Evolutionary conservation across 1,140 invertebrate genomes (phyloP).

Genomic region (Drosophila grimshawi): DNA sequence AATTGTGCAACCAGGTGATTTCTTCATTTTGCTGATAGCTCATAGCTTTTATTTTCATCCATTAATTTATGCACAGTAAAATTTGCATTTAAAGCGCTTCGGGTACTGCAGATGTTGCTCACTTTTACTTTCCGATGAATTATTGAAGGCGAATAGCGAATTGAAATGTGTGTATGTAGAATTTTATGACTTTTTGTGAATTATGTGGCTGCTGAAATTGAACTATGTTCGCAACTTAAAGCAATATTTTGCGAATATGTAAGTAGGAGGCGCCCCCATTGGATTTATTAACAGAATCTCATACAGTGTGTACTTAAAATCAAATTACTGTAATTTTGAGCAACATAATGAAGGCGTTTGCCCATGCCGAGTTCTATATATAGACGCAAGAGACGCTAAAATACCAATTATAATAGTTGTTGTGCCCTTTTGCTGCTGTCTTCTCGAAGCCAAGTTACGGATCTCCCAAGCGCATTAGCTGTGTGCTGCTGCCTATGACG

Average conservation of each 20-base stretch:
- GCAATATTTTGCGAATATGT: conserved; percentile 9
- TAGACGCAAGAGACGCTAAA: conserved; percentile 76
- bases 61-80: conserved; percentile 72
- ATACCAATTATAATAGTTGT: conserved; percentile 76
- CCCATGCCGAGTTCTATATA: conserved; percentile 66
- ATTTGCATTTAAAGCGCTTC: conserved; percentile 72
- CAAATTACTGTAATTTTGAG: conserved; percentile 78
- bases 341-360: conserved; percentile 74
- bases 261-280: neutral
- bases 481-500: conserved; percentile 21
- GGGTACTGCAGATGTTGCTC: conserved; percentile 55
- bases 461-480: conserved; percentile 49
- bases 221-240: neutral
- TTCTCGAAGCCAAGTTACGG: conserved; percentile 51
- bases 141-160: conserved; percentile 19
- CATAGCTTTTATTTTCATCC: conserved; percentile 28
- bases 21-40: conserved; percentile 50
- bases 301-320: conserved; percentile 63
- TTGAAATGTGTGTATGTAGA: conserved; percentile 15
- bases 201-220: conserved; percentile 4
- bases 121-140: conserved; percentile 68
- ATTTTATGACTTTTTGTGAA: conserved; percentile 13
- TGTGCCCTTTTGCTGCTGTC: conserved; percentile 34
- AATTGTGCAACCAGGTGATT: conserved; percentile 67
- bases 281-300: conserved; percentile 51